These are phyloP conservation scores for Lepidonotus clava DNA, from an alignment of 2,888 invertebrate genomes.

Conservation along the genomic window DNA sequence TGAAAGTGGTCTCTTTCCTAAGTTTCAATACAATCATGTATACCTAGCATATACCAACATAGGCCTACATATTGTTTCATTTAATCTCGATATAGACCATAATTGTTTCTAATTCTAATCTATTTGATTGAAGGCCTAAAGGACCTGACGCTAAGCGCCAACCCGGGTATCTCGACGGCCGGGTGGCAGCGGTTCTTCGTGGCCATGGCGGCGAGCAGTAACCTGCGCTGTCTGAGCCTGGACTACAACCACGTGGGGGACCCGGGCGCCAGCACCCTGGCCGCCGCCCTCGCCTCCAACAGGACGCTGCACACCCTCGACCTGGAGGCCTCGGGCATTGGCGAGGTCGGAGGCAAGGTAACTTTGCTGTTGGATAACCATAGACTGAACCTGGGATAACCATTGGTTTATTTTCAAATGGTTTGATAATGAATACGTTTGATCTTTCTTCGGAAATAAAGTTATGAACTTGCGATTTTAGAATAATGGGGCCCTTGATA, in stretches of 20 bases:
- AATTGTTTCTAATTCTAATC: too few species aligned
- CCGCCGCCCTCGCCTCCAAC: conserved; percentile 71
- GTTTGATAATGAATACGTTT: too few species aligned
- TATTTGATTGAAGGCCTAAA: too few species aligned
- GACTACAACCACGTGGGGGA: conserved; percentile 76
- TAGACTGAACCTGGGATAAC: too few species aligned
- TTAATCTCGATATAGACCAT: too few species aligned
- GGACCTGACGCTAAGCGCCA: conserved; percentile 75
- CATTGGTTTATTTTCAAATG: too few species aligned
- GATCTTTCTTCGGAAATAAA: too few species aligned
- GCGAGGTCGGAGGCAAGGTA: conserved; percentile 74
- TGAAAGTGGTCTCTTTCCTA: background rate
- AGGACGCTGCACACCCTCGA: conserved; percentile 73
- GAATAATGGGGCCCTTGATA: too few species aligned
- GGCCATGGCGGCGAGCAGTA: conserved; percentile 69
- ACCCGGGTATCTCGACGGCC: conserved; percentile 69
- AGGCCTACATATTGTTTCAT: too few species aligned
- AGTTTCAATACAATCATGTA: background rate
- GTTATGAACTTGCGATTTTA: too few species aligned
- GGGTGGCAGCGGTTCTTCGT: conserved; percentile 75
- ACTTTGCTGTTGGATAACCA: too few species aligned
- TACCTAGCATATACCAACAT: too few species aligned
- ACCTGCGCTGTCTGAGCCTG: conserved; percentile 69
- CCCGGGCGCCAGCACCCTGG: conserved; percentile 70
- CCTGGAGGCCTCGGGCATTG: conserved; percentile 72